Evolutionary conservation across 92 coral and sea anemone genomes (phyloP), one percentile per base, ranked within the genome.

Genomic region (Metridium senile): DNA sequence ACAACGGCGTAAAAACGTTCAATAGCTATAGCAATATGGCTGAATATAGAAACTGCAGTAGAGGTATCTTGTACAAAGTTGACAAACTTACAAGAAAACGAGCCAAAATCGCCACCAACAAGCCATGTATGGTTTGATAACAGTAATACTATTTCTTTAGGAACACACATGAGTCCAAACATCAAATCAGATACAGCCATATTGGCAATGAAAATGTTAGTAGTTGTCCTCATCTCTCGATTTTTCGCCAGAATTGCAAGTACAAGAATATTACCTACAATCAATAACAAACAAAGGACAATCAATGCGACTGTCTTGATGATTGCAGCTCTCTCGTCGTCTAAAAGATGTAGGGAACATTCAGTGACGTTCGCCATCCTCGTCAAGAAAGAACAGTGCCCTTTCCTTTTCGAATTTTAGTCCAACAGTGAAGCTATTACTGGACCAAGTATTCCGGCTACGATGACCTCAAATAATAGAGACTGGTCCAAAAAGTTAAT

Each of bases 101-200:
- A 74, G 7, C 91, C 91, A 21, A 75, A 74, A 28, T 33, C 49
- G 25, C 91, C 91, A 28, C 53, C 33, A 0, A 87, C 19, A 2
- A 87, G 68, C 91, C 91, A 87, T 31, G 21, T 22, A 1, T 87
- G 82, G 21, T 68, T 63, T 0, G 71, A 71, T 47, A 68, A 75
- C 51, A 26, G 58, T 33, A 66, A 62, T 19, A 69, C 65, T 0
- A 87, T 82, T 62, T 77, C 82, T 61, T 83, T 76, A 26, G 91
- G 91, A 63, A 82, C 54, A 6, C 76, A 43, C 49, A 82, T 66
- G 11, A 82, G 31, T 43, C 82, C 74, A 53, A 71, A 76, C 20
- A 87, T 51, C 61, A 87, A 75, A 53, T 87, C 91, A 23, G 86
- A 74, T n/a, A 87, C 68, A 1, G 91, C 85, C 91, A 87, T 87